Evolutionary conservation across 2,113 vertebrate species (phyloP).

Genomic region (Phalacrocorax carbo): DNA sequence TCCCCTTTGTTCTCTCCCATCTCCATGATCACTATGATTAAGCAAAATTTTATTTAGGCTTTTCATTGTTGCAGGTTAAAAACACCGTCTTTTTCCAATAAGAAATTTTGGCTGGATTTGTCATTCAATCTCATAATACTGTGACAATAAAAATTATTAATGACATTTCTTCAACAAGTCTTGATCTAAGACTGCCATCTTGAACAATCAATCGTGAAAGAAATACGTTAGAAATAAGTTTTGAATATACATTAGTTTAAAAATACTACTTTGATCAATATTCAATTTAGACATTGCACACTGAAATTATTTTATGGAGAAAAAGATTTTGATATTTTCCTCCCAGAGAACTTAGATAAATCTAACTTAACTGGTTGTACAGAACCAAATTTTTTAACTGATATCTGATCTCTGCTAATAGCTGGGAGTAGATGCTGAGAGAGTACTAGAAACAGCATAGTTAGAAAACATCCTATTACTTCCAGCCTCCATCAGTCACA

Average conservation of each 20-base stretch:
- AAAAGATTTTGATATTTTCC: neutral
- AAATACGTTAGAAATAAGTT: neutral
- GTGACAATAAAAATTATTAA: neutral
- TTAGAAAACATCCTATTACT: neutral
- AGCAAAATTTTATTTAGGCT: neutral
- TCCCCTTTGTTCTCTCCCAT: accelerated
- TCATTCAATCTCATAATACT: neutral
- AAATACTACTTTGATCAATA: neutral
- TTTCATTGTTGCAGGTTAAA: neutral
- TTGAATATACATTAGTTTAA: neutral
- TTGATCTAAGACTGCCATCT: neutral
- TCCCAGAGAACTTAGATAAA: neutral
- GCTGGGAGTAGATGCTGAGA: neutral
- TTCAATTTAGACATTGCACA: neutral
- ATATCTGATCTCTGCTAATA: neutral
- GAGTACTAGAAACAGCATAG: neutral
- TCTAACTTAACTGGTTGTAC: neutral
- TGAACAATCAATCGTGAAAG: neutral
- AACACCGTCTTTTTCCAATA: neutral
- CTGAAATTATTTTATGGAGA: neutral
- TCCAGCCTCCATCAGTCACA: neutral
- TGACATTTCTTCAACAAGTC: neutral
- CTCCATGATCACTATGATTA: neutral
- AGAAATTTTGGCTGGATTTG: neutral
- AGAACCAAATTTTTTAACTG: neutral